Percentiles rank a stretch among this genome's conserved stretches.
Conservation (phyloP, 1,140 invertebrate genomes). For the Triops cancriformis region DNA sequence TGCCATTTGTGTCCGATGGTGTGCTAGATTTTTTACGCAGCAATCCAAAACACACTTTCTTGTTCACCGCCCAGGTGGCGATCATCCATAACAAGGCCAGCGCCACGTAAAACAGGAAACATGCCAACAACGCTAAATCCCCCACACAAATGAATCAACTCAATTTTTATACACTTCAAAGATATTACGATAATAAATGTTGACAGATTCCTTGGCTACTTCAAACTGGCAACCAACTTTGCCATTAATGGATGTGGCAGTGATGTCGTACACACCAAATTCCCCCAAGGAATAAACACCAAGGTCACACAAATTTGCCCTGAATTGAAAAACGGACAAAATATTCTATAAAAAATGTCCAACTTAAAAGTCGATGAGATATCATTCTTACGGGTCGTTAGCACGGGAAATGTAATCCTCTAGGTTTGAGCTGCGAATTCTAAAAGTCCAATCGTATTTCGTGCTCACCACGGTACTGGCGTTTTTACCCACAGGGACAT, state of each 20-base stretch:
- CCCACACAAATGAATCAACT: neutral
- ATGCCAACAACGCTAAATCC: conserved; percentile 34
- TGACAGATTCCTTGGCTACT: conserved; percentile 52
- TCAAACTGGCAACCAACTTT: conserved; percentile 46
- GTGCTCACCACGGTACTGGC: conserved; percentile 25
- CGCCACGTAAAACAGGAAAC: conserved; percentile 31
- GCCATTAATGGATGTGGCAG: neutral
- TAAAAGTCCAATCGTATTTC: conserved; percentile 22
- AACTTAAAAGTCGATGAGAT: neutral
- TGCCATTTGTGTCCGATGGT: neutral
- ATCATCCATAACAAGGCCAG: conserved; percentile 37
- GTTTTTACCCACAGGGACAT: conserved; percentile 12
- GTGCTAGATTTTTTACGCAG: conserved; percentile 21
- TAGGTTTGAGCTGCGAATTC: neutral
- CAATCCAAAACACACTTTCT: conserved; percentile 29
- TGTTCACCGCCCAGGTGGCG: conserved; percentile 29
- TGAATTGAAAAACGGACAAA: neutral
- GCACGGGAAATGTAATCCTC: neutral
- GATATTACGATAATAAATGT: conserved; percentile 61
- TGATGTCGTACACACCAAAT: conserved; percentile 61
- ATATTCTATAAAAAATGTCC: neutral
- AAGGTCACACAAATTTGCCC: neutral
- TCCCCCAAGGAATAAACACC: conserved; percentile 44
- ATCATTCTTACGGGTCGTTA: neutral
- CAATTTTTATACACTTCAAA: conserved; percentile 18